Conservation (phyloP, 2,797 vertebrate genomes). For the Sebastes trivittatus region DNA sequence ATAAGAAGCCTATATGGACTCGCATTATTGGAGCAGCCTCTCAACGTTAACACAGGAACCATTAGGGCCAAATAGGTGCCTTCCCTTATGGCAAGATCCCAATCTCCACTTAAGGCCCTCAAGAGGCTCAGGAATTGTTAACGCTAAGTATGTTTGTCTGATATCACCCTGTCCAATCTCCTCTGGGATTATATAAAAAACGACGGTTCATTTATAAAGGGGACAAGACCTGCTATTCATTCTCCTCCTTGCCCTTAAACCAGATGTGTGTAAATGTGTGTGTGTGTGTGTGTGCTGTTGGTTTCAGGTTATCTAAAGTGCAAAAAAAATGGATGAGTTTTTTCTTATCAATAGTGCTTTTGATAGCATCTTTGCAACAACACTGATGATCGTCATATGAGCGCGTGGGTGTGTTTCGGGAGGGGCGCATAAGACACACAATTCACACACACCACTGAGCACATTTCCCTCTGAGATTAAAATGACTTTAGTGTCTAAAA, state of each 20-base stretch:
- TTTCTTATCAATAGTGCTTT: slow-evolving; percentile 73
- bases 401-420: slow-evolving; percentile 47
- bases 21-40: slow-evolving; percentile 44
- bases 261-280: background rate
- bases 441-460: background rate
- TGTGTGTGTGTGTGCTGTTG: background rate
- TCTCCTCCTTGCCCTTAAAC: background rate
- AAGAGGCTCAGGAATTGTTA: slow-evolving; percentile 45
- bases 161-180: slow-evolving; percentile 21
- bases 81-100: slow-evolving; percentile 54
- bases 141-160: slow-evolving; percentile 46
- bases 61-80: slow-evolving; percentile 66
- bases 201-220: slow-evolving; percentile 1
- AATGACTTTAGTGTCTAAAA: slow-evolving; percentile 55
- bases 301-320: slow-evolving; percentile 36
- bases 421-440: background rate
- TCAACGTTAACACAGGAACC: slow-evolving; percentile 61
- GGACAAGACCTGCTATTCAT: slow-evolving; percentile 14
- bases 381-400: slow-evolving; percentile 78
- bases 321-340: slow-evolving; percentile 28
- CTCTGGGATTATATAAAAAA: slow-evolving; percentile 10
- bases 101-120: slow-evolving; percentile 58
- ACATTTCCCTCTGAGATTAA: slow-evolving; percentile 61
- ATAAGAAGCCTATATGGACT: slow-evolving; percentile 40
- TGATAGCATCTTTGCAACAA: slow-evolving; percentile 59